Base-by-base conservation (phyloP, 2,888 invertebrate genomes). In the Colostygia pectinataria region DNA sequence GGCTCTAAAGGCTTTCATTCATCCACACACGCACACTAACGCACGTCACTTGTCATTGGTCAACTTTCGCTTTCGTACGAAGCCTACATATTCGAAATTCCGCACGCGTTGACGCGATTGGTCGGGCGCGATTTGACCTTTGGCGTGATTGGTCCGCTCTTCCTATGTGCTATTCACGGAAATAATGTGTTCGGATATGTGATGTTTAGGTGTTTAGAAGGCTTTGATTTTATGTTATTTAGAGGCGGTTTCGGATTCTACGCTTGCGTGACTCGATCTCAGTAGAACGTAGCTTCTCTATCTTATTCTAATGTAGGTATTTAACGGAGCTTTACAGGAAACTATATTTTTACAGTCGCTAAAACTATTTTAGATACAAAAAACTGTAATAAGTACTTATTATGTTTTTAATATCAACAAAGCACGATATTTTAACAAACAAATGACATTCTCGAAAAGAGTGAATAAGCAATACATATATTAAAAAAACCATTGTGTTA, bases 21-120 rank as follows among this genome's bases (percentile, higher is more conserved):
- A 68, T 69, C 68, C 62, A 69, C 70, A 74, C 63, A 71, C 56
- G 53, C 70, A 74, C 81, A 52, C 75, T 71, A 70, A 80, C 83
- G 61, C 59, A 56, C 59, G 55, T 61, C 66, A 66, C 64, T 49
- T 62, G 66, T 78, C 65, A 88, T 89, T 89, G 85, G 88, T 63
- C 71, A 63, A 75, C 83, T 88, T 86, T 88, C 86, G 79, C 86
- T 88, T 79, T 85, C 83, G 65, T 65, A 77, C 71, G 64, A 74
- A 82, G 80, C 89, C 85, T 86, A 87, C 88, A 83, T 84, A 85
- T 84, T 86, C 81, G 59, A 78, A 78, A 86, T 87, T 72, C 82
- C 83, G 63, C 55, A 57, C 62, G 69, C 65, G 59, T 66, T 59
- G 60, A 34, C 47, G 60, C 65, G 59, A 83, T 86, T 86, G 83